Evolutionary conservation across 92 coral and sea anemone species (phyloP), one percentile per base, ranked within the genome.

Genomic region (Diadumene lineata): DNA sequence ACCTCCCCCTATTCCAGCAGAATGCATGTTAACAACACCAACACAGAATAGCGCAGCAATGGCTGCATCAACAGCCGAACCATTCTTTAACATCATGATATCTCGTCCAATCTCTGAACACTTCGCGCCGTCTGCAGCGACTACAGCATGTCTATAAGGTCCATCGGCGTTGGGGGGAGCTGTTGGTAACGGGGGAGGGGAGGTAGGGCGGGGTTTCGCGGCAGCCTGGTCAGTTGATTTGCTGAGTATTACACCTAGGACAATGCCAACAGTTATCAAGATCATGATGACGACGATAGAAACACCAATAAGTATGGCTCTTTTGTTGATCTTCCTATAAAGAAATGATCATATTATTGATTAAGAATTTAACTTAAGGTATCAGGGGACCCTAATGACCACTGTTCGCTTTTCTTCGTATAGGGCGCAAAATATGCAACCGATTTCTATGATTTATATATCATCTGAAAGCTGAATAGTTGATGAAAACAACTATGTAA

Each of bases 1-100:
- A 10, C 98, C 98, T 19, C 98, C 98, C 0, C 98, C 98, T 71
- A 94, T 76, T 11, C 98, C 98, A 38, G 98, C 88, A 43, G 98
- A 94, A 79, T 94, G 98, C 92, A 94, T 88, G 85, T 94, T 94
- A 81, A 88, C 78, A 56, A 94, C 86, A 31, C 98, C 98, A 34
- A 92, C 74, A 81, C 98, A 94, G 62, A 94, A 73, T 26, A 91
- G 64, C 7, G 86, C 44, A 0, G 98, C 98, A 1, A 94, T 73
- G 11, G 98, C 97, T 34, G 97, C 78, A 69, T 91, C 98, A 6
- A 91, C 98, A 17, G 98, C 98, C 21, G 97, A 85, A 1, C 97
- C 97, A 0, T 86, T 78, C 75, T 66, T 77, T 66, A 44, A 68
- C 62, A 84, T 80, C 73, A 94, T 79, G 70, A 94, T 86, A 26